Evolutionary conservation across 2,113 vertebrate species (phyloP).

Genomic region (Aleadryas rufinucha): DNA sequence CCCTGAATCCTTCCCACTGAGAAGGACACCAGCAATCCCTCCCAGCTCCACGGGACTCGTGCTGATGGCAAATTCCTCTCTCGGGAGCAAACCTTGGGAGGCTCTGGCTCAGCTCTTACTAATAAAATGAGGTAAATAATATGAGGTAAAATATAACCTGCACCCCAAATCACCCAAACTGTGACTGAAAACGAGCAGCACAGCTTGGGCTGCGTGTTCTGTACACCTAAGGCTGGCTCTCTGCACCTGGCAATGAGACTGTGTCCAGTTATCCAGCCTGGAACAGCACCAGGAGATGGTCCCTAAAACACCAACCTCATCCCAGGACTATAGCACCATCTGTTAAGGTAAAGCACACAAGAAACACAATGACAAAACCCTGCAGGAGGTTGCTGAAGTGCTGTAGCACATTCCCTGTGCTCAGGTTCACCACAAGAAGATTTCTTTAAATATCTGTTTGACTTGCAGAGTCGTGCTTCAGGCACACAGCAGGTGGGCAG

Average conservation of each 20-base stretch:
- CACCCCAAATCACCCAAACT: neutral
- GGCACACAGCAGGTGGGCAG: neutral
- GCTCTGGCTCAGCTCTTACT: neutral
- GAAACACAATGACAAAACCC: neutral
- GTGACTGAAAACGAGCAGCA: neutral
- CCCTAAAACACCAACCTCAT: neutral
- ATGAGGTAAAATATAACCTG: neutral
- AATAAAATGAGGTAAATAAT: no score
- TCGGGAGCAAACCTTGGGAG: neutral
- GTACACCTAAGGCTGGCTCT: neutral
- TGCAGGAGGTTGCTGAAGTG: neutral
- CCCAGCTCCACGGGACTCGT: neutral
- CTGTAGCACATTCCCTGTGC: neutral
- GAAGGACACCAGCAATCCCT: neutral
- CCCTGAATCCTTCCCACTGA: neutral
- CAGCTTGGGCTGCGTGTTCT: neutral
- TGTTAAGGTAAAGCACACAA: fast-evolving
- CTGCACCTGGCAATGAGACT: fast-evolving
- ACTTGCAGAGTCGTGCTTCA: neutral
- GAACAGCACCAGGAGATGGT: no score
- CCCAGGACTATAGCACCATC: neutral
- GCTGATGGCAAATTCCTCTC: neutral
- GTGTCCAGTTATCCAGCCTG: neutral
- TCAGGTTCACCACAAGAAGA: neutral
- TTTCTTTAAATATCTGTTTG: neutral